Evolutionary conservation across 2,113 vertebrate genomes (phyloP).

Genomic region (Pachyramphus minor): DNA sequence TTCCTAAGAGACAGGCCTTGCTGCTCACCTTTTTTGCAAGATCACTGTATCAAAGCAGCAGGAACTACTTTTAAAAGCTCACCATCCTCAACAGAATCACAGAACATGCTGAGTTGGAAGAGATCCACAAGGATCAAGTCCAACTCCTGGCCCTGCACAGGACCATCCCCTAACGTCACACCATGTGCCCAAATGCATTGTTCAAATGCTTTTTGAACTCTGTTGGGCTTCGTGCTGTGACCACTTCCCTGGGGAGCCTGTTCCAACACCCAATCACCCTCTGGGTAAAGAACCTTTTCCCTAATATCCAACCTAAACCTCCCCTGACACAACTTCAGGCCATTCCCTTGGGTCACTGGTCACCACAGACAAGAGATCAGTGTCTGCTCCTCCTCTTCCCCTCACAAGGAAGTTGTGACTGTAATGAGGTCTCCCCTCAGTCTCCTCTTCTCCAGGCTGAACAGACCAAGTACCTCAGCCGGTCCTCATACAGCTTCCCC

Average conservation of each 20-base stretch:
- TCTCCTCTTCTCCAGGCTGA: neutral
- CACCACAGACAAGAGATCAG: neutral
- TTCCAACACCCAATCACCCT: neutral
- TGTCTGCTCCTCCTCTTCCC: neutral
- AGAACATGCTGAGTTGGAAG: neutral
- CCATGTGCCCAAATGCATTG: neutral
- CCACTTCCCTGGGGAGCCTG: neutral
- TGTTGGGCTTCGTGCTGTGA: neutral
- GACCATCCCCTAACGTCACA: neutral
- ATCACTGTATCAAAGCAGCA: neutral
- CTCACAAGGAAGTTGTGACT: neutral
- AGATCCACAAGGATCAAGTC: neutral
- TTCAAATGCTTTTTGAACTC: neutral
- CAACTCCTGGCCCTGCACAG: neutral
- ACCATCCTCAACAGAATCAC: neutral
- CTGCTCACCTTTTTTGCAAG: neutral
- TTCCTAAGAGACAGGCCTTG: neutral
- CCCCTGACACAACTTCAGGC: neutral
- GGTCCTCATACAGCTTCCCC: neutral
- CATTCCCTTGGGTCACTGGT: neutral
- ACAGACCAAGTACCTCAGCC: neutral
- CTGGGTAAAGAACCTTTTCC: neutral
- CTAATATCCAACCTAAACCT: neutral
- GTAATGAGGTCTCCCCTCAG: neutral
- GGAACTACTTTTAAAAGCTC: neutral